Percentiles rank a stretch among this genome's conserved stretches.
These are phyloP conservation scores for Clarias gariepinus DNA, from an alignment of 2,113 vertebrate species.

Conservation along the genomic window DNA sequence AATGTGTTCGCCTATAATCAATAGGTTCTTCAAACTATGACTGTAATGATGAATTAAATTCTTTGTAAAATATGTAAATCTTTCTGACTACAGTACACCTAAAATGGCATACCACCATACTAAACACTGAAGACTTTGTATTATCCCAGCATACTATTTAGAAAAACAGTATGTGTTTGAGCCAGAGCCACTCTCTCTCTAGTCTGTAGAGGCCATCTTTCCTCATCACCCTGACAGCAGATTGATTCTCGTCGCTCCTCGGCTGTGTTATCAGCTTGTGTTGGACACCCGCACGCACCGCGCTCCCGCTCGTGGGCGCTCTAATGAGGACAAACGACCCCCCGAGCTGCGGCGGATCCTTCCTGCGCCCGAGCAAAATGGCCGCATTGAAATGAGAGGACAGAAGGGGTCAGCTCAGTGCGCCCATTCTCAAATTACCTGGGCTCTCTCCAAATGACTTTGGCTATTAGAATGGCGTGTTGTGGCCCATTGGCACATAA, in stretches of 20 bases:
- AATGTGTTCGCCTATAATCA: neutral
- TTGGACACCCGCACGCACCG: conserved; percentile 79
- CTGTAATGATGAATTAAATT: neutral
- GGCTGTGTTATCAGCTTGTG: conserved; percentile 80
- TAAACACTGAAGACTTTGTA: neutral
- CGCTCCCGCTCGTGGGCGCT: conserved; percentile 82
- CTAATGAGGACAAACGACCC: conserved; percentile 95
- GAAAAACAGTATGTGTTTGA: neutral
- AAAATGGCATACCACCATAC: neutral
- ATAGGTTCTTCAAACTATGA: neutral
- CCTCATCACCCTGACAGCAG: conserved; percentile 74
- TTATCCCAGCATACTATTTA: neutral
- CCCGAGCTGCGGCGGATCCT: conserved; percentile 83
- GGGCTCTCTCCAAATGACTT: conserved; percentile 75
- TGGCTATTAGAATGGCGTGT: conserved; percentile 77
- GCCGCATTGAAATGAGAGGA: conserved; percentile 74
- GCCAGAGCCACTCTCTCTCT: neutral
- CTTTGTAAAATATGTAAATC: neutral
- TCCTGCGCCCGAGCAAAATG: conserved; percentile 72
- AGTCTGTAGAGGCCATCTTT: conserved; percentile 61
- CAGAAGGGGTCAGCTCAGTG: conserved; percentile 70
- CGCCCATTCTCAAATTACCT: conserved; percentile 85
- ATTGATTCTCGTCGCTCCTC: conserved; percentile 77
- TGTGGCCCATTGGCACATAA: conserved; percentile 74
- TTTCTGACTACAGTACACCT: neutral